Evolutionary conservation across 2,113 vertebrate species (phyloP), one percentile per base, ranked within the genome.

Genomic region (Dasyurus viverrinus): DNA sequence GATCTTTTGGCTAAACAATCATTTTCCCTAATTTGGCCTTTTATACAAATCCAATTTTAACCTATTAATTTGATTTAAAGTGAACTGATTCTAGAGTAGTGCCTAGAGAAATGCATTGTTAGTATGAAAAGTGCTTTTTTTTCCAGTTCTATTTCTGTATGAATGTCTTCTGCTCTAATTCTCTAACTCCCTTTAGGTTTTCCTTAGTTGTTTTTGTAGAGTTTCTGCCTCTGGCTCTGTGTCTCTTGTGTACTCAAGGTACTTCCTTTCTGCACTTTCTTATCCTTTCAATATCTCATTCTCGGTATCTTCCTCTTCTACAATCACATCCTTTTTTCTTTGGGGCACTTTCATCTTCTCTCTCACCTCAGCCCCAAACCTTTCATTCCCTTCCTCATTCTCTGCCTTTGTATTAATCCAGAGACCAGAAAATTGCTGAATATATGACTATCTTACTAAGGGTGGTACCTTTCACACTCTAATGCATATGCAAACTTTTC

Each of bases 401-500:
- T 54, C 55, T 52, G 36, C 5, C 53, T 90, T 19, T 92, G 92
- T 7, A 76, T 42, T 76, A 84, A 84, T 84, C n/a, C n/a, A 84
- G 68, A 84, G 16, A 16, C 68, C n/a, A 84, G n/a, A 84, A 84
- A 42, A 84, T 84, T 84, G 68, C n/a, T 42, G 36, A 84, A 8
- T 84, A 23, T 42, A 84, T 84, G n/a, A 42, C 68, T 42, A 36
- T n/a, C 60, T 30, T 19, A n/a, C 5, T 42, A n/a, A 76, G 36
- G 36, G 14, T 97, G 57, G 89, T 95, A n/a, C n/a, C 60, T 95
- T 54, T 96, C 50, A 94, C 23, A 55, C 30, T 89, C 54, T 50
- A 90, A 93, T 92, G 57, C 90, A 94, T 94, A 96, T 90, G 91
- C 84, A 96, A 91, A 54, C 46, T 91, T 96, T 95, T 96, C 90